Conservation (phyloP, 2,113 vertebrate species). For the Octodon degus region DNA sequence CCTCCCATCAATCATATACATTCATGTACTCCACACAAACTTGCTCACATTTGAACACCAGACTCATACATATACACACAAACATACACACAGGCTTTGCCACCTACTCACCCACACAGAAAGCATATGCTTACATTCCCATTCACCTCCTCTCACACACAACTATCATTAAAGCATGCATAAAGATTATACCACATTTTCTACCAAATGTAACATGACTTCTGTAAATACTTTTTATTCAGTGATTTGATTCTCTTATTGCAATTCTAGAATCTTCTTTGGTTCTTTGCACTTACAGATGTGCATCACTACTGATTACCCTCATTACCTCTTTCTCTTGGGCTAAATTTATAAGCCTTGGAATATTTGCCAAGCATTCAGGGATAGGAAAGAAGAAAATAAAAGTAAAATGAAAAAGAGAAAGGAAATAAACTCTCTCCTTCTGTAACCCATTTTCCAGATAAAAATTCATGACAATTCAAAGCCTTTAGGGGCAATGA, state of each 20-base stretch:
- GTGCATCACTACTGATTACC: not conserved
- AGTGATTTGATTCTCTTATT: not conserved
- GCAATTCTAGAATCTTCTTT: slow-evolving; percentile 3
- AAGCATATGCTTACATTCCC: not conserved
- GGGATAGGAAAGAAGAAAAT: not conserved
- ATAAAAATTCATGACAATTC: slow-evolving; percentile 3
- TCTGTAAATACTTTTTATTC: slow-evolving; percentile 6
- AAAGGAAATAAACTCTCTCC: not conserved
- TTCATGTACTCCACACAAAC: not conserved
- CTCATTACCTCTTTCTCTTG: not conserved
- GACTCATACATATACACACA: not conserved
- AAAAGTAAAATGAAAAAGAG: not conserved
- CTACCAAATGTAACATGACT: not conserved
- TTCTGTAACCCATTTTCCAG: not conserved
- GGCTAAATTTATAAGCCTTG: not conserved
- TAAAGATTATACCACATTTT: not conserved
- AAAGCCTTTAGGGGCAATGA: not conserved
- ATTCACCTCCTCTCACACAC: not conserved
- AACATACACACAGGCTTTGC: not conserved
- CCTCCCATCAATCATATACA: not conserved
- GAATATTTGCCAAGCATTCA: not conserved
- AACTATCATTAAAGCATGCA: not conserved
- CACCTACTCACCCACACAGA: not conserved
- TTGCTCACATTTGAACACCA: not conserved
- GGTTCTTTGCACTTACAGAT: not conserved